Evolutionary conservation across 2,113 vertebrate species (phyloP), one percentile per base, ranked within the genome.

Genomic region (Tachuris rubrigastra): DNA sequence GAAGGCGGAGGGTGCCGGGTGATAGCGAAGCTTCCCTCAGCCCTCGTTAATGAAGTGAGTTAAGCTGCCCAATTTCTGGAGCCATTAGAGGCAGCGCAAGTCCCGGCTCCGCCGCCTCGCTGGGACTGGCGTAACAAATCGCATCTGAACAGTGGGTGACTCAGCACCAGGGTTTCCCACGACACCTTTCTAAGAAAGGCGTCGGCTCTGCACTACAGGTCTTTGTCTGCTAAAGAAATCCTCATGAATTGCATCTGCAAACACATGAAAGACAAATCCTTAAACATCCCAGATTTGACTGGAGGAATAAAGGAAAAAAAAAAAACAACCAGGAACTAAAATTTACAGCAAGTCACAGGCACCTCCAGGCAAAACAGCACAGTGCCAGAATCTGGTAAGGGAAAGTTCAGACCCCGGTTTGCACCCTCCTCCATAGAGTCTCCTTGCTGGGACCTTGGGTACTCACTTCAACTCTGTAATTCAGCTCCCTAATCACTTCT

Each of bases 191-290:
- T 31, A 44, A 75, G 85, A 69, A 76, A 81, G 22, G 39, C 13
- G 0, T 11, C 0, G 1, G 22, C 62, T 66, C 72, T 5, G 10
- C 16, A 20, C 12, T 42, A 10, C 1, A 1, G 31, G 18, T 20
- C 56, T 78, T 60, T 1, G 11, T 10, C 67, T 67, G 65, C 69
- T 30, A 31, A 59, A 58, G n/a, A 67, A 66, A 58, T 50, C 31
- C 27, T 15, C 19, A 13, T 3, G 3, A 35, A 81, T 49, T 33
- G 9, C 63, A n/a, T 37, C 55, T 62, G 49, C 7, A n/a, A 30
- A 35, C 0, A 0, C 1, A 11, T 1, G 15, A 42, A 82, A 60
- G 27, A 50, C 68, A 25, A 66, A 60, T 22, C n/a, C 37, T 52
- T 59, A 39, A 39, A n/a, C 7, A 53, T 3, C 12, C 19, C 14